These are phyloP conservation scores for Macaca fascicularis DNA, from an alignment of 2,113 vertebrate species.

Conservation along the genomic window DNA sequence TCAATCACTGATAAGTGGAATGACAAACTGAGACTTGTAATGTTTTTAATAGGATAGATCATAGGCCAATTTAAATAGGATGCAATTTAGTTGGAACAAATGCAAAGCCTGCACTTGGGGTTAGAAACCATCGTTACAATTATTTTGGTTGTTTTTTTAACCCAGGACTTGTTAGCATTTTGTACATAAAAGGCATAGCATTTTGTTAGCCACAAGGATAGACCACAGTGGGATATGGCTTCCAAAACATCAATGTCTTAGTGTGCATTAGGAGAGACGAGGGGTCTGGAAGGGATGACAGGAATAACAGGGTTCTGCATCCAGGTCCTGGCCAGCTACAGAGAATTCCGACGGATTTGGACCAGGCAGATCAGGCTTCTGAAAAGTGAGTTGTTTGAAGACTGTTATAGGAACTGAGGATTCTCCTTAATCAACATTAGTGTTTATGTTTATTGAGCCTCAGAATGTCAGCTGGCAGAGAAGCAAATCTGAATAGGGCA, in stretches of 20 bases:
- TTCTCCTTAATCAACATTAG: neutral
- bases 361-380: neutral
- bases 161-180: neutral
- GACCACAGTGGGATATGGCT: neutral
- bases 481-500: neutral
- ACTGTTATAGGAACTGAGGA: neutral
- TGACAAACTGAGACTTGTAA: neutral
- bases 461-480: neutral
- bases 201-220: neutral
- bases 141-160: conserved; percentile 9
- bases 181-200: neutral
- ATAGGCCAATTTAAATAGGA: neutral
- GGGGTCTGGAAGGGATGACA: neutral
- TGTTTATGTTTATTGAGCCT: neutral
- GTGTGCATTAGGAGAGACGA: neutral
- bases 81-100: neutral
- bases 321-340: neutral
- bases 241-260: neutral
- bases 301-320: neutral
- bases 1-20: neutral
- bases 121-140: neutral
- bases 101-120: neutral
- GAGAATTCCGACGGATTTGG: neutral
- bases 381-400: neutral
- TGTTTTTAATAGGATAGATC: neutral